Conservation (phyloP, 2,797 vertebrate genomes). For the Masticophis lateralis region DNA sequence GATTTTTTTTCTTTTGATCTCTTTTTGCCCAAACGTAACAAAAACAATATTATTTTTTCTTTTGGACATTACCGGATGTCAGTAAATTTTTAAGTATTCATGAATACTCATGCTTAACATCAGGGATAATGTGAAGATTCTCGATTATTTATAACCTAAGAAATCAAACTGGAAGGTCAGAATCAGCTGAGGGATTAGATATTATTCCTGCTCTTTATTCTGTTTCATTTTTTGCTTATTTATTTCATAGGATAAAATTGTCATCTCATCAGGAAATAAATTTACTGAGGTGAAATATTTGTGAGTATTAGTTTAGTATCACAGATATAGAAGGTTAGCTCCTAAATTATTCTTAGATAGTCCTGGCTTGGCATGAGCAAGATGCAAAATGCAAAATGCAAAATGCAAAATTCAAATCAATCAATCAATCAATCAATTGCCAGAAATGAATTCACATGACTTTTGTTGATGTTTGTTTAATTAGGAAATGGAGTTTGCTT, state of each 20-base stretch:
- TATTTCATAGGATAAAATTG: conserved; percentile 53
- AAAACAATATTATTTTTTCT: conserved; percentile 59
- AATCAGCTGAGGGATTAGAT: conserved; percentile 53
- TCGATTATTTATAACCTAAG: conserved; percentile 64
- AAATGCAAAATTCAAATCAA: no score
- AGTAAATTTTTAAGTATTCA: conserved; percentile 65
- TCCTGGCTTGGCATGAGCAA: neutral
- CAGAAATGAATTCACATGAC: neutral
- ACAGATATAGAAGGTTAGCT: neutral
- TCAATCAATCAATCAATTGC: neutral
- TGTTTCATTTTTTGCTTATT: conserved; percentile 54
- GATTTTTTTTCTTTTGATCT: conserved; percentile 56
- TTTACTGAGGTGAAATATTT: conserved; percentile 43
- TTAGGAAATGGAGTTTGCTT: neutral
- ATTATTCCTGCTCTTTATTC: conserved; percentile 34
- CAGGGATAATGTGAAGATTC: conserved; percentile 52
- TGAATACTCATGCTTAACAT: conserved; percentile 55
- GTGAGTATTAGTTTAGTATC: conserved; percentile 20
- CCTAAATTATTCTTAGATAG: neutral
- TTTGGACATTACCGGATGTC: conserved; percentile 57
- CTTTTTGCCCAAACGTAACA: conserved; percentile 42
- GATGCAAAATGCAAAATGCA: neutral
- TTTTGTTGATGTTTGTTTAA: neutral
- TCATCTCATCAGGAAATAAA: conserved; percentile 10
- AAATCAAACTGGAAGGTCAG: conserved; percentile 48